phyloP scores from a whole-genome alignment of 2,888 invertebrate species.

The Microctonus hyperodae region DNA sequence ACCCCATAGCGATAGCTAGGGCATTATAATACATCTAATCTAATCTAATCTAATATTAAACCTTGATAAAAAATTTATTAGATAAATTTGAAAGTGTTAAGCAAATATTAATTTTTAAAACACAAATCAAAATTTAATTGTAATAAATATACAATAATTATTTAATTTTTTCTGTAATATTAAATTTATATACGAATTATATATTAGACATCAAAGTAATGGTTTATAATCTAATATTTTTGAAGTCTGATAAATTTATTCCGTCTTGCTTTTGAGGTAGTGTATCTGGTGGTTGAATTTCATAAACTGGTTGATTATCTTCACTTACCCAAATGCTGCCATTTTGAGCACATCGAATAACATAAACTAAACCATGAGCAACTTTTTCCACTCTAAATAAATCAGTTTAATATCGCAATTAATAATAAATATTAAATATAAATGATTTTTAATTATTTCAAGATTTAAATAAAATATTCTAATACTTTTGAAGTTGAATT shows the following conservation, averaged over 20 bases:
- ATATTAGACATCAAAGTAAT: not conserved
- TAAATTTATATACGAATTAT: too few relatives aligned
- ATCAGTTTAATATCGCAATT: too few relatives aligned
- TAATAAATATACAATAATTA: not conserved
- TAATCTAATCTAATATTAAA: too few relatives aligned
- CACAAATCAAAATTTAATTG: too few relatives aligned
- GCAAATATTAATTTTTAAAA: too few relatives aligned
- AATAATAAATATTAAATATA: slow-evolving; percentile 17
- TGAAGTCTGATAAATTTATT: slow-evolving; percentile 24
- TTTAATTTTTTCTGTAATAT: too few relatives aligned
- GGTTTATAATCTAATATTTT: slow-evolving; percentile 2
- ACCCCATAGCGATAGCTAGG: too few relatives aligned
- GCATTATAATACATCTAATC: too few relatives aligned
- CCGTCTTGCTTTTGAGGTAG: slow-evolving; percentile 42
- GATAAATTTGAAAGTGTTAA: too few relatives aligned
- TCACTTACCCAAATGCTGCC: slow-evolving; percentile 59
- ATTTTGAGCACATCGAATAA: slow-evolving; percentile 56
- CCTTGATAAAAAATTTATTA: not conserved
- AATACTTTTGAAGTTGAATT: slow-evolving; percentile 47
- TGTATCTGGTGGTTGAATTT: slow-evolving; percentile 52
- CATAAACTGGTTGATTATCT: slow-evolving; percentile 56
- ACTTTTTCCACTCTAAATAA: slow-evolving; percentile 51
- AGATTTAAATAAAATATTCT: not conserved
- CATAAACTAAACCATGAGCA: slow-evolving; percentile 55
- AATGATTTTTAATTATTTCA: not conserved